A percentile compares a stretch with the other conserved stretches of the same genome.
These are phyloP conservation scores for Acrobasis consociella DNA, from an alignment of 2,888 invertebrate species.

Conservation along the genomic window DNA sequence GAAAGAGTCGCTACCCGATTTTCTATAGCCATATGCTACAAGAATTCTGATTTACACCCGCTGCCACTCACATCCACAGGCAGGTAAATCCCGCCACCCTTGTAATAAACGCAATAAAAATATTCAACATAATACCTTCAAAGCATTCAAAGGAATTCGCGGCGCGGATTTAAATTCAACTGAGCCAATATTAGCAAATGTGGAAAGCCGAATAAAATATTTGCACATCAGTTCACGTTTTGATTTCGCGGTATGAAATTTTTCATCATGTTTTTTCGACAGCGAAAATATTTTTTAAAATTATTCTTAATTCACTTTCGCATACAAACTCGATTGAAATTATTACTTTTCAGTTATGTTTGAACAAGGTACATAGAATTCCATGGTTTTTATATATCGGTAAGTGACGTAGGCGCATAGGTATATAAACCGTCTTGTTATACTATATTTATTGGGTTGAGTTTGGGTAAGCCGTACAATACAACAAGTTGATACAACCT, in stretches of 20 bases:
- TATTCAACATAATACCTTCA: not conserved
- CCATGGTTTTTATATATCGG: too few relatives aligned
- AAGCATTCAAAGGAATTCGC: not conserved
- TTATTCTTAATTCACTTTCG: not conserved
- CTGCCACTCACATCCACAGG: not conserved
- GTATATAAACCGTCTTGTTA: too few relatives aligned
- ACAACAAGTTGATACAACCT: too few relatives aligned
- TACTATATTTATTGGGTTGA: too few relatives aligned
- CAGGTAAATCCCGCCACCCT: not conserved
- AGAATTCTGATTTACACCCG: not conserved
- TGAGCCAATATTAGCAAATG: conserved; percentile 3
- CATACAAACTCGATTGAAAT: too few relatives aligned
- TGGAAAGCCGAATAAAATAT: not conserved
- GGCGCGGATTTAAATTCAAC: not conserved
- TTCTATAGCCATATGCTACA: too few relatives aligned
- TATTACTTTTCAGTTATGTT: too few relatives aligned
- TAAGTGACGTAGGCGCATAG: too few relatives aligned
- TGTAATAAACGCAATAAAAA: not conserved
- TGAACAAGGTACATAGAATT: too few relatives aligned
- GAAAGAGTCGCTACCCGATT: too few relatives aligned
- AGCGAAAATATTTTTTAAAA: not conserved
- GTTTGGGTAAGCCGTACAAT: too few relatives aligned
- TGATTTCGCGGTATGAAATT: not conserved
- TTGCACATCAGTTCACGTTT: not conserved
- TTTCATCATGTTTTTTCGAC: not conserved